Evolutionary conservation across 2,888 invertebrate genomes (phyloP).

Genomic region (Pharmacophagus antenor): DNA sequence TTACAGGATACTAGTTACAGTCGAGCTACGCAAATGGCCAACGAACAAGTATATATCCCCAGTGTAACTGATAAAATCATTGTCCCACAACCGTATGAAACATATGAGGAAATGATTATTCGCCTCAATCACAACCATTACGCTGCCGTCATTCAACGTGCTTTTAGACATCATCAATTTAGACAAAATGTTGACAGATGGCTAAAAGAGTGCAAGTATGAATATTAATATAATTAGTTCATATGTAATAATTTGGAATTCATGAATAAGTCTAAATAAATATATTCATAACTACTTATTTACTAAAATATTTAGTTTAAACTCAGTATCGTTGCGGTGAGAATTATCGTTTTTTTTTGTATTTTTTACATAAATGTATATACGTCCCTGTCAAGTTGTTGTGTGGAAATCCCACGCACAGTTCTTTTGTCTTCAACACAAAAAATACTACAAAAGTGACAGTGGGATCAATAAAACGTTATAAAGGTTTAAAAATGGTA

Average conservation of each 20-base stretch:
- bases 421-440: too few relatives aligned
- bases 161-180: constrained; percentile 81
- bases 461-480: too few relatives aligned
- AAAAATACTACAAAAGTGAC: too few relatives aligned
- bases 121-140: constrained; percentile 80
- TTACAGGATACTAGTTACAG: constrained; percentile 77
- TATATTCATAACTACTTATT: too few relatives aligned
- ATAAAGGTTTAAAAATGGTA: too few relatives aligned
- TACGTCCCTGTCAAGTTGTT: too few relatives aligned
- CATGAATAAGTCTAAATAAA: too few relatives aligned
- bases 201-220: constrained; percentile 67
- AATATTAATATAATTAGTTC: constrained; percentile 20
- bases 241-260: not conserved
- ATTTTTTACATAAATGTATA: too few relatives aligned
- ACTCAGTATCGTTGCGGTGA: too few relatives aligned
- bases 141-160: constrained; percentile 84
- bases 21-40: constrained; percentile 83
- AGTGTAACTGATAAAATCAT: constrained; percentile 83
- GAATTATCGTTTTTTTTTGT: too few relatives aligned
- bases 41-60: constrained; percentile 80
- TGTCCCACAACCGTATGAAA: constrained; percentile 83
- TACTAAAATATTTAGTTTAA: too few relatives aligned
- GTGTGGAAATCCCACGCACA: too few relatives aligned
- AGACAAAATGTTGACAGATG: constrained; percentile 62
- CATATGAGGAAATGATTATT: constrained; percentile 81